phyloP scores from a whole-genome alignment of 2,888 invertebrate genomes.

The Cheilosia vulpina region DNA sequence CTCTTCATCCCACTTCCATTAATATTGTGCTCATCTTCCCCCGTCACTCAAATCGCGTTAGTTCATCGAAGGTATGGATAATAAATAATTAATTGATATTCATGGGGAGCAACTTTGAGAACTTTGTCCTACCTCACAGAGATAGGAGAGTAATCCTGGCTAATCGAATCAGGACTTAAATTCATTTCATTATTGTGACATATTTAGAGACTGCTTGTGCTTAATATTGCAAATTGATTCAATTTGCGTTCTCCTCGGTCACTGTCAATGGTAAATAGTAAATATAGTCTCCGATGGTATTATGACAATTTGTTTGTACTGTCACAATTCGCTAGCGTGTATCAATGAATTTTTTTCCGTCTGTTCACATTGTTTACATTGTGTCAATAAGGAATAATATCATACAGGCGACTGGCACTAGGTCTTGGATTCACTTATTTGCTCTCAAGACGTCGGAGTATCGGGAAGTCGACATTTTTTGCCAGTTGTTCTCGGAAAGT shows the following conservation, averaged over 20 bases:
- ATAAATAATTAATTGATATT: conserved; percentile 40
- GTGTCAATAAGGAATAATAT: background rate
- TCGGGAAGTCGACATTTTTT: no score
- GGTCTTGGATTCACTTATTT: background rate
- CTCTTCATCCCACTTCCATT: conserved; percentile 4
- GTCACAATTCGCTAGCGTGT: conserved; percentile 6
- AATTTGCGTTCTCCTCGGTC: background rate
- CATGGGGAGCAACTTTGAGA: background rate
- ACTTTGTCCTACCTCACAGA: background rate
- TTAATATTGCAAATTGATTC: background rate
- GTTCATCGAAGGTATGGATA: background rate
- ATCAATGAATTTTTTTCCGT: conserved; percentile 36
- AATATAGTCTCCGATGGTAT: conserved; percentile 18
- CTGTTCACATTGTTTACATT: conserved; percentile 16
- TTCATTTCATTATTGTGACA: conserved; percentile 31
- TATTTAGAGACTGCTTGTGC: conserved; percentile 4
- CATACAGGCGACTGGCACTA: background rate
- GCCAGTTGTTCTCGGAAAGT: no score
- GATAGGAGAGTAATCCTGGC: conserved; percentile 25
- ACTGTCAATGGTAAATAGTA: conserved; percentile 15
- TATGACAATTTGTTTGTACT: background rate
- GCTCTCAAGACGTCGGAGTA: background rate
- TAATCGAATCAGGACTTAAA: conserved; percentile 34
- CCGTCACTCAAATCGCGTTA: conserved; percentile 1
- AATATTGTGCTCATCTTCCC: conserved; percentile 13